Evolutionary conservation across 2,888 invertebrate genomes (phyloP).

Genomic region (Hyles lineata): DNA sequence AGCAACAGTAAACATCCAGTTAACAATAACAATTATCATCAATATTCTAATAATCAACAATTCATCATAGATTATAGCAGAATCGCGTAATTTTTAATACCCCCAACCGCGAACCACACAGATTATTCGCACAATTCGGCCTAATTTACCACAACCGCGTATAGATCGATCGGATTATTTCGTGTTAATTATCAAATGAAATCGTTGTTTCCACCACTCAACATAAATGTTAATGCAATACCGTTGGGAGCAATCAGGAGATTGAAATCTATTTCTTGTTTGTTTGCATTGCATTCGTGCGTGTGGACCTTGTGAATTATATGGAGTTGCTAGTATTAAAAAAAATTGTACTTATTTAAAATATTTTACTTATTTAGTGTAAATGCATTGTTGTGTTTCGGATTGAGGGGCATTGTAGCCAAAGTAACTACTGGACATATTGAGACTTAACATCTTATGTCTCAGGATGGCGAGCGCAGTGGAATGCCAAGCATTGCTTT

Average conservation of each 20-base stretch:
- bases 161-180: slow-evolving; percentile 32
- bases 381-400: too few species aligned
- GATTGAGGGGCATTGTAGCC: too few species aligned
- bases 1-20: too few species aligned
- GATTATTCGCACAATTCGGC: slow-evolving; percentile 8
- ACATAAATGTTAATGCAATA: slow-evolving; percentile 26
- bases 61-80: not conserved
- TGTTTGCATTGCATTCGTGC: slow-evolving; percentile 56
- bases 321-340: slow-evolving; percentile 45
- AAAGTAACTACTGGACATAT: too few species aligned
- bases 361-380: too few species aligned
- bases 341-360: not conserved
- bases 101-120: slow-evolving; percentile 6
- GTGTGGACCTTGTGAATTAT: slow-evolving; percentile 40
- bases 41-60: not conserved
- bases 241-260: slow-evolving; percentile 54
- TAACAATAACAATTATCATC: too few species aligned
- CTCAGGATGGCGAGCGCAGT: too few species aligned
- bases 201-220: slow-evolving; percentile 23
- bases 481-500: too few species aligned
- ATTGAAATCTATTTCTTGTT: slow-evolving; percentile 67
- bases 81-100: slow-evolving; percentile 4
- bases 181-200: slow-evolving; percentile 43
- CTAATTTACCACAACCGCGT: slow-evolving; percentile 34
- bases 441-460: too few species aligned